phyloP scores from a whole-genome alignment of 2,888 invertebrate genomes.

The Phyllotreta cruciferae region DNA sequence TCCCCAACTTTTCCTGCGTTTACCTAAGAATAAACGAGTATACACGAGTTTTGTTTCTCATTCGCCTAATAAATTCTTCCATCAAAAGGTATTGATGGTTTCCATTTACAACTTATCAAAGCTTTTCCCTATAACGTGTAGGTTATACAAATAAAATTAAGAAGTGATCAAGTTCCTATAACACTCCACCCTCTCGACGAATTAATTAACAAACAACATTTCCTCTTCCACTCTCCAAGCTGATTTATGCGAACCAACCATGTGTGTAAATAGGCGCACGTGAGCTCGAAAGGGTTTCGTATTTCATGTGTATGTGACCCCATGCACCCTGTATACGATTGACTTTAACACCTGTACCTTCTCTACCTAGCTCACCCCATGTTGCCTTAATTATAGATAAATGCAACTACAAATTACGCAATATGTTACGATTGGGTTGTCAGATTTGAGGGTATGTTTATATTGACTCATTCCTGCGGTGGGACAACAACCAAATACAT shows the following conservation, averaged over 20 bases:
- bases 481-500: background rate
- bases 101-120: no score
- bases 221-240: conserved; percentile 11
- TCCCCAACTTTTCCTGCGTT: no score
- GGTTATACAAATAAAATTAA: no score
- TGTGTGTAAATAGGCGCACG: conserved; percentile 30
- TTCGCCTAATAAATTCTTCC: no score
- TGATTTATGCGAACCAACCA: conserved; percentile 31
- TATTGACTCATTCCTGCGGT: conserved; percentile 7
- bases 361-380: conserved; percentile 37
- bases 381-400: conserved; percentile 44
- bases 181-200: background rate
- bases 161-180: no score
- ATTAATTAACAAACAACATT: conserved; percentile 7
- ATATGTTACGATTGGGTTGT: conserved; percentile 47
- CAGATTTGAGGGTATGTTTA: conserved; percentile 31
- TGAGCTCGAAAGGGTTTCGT: conserved; percentile 15
- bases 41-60: no score
- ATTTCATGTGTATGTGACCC: conserved; percentile 34
- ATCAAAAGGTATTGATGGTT: no score
- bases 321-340: conserved; percentile 28
- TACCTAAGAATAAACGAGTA: no score
- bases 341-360: conserved; percentile 48
- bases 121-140: no score
- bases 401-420: conserved; percentile 53